Conservation (phyloP, 2,888 invertebrate species). For the Mesorhabditis spiculigera region DNA sequence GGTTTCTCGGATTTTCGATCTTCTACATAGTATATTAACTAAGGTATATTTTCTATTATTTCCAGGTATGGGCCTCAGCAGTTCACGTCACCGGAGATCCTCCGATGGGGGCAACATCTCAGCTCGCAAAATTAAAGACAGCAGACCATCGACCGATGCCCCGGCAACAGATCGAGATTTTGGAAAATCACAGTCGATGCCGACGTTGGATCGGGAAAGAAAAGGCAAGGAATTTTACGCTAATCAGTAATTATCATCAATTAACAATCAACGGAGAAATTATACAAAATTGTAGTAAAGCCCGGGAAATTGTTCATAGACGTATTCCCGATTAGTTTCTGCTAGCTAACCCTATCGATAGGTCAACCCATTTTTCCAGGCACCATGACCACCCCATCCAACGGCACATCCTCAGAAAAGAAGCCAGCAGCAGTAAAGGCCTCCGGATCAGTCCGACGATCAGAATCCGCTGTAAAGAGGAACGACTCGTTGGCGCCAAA, state of each 20-base stretch:
- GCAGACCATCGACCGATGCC: neutral
- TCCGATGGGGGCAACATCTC: slow-evolving; percentile 4
- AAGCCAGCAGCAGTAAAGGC: neutral
- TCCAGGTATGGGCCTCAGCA: neutral
- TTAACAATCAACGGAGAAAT: no score
- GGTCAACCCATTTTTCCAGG: neutral
- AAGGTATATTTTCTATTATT: no score
- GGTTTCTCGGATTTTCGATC: no score
- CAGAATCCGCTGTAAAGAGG: slow-evolving; percentile 2
- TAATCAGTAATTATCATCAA: no score
- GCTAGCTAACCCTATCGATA: no score
- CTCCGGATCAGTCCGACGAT: neutral
- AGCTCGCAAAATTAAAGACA: neutral
- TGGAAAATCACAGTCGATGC: slow-evolving; percentile 4
- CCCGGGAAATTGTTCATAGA: neutral
- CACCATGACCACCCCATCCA: neutral
- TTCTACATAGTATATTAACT: no score
- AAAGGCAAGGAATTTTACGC: neutral
- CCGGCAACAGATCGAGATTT: neutral
- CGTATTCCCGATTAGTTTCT: neutral
- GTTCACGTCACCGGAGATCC: neutral
- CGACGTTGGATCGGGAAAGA: slow-evolving; percentile 4
- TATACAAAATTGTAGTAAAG: neutral
- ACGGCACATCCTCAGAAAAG: neutral
- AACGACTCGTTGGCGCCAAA: neutral